These are phyloP conservation scores for Smithornis capensis DNA, from an alignment of 2,113 vertebrate species.

Conservation along the genomic window DNA sequence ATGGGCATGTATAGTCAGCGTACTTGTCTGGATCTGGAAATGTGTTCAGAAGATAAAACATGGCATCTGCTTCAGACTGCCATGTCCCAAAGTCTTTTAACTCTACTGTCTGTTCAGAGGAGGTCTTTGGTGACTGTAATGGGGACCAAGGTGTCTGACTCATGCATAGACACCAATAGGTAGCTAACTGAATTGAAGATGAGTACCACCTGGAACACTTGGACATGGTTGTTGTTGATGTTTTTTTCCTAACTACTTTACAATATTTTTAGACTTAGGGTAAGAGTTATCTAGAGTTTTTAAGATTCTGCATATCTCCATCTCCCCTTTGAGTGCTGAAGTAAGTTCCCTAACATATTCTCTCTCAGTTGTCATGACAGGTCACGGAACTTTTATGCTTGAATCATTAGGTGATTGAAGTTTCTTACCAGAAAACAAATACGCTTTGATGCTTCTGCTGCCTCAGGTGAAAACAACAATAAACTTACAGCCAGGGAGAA, in stretches of 20 bases:
- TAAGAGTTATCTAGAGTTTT: background rate
- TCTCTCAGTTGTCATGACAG: background rate
- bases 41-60: background rate
- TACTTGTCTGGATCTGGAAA: background rate
- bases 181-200: background rate
- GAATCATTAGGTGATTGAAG: background rate
- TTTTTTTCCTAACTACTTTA: background rate
- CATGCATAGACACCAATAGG: background rate
- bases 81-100: background rate
- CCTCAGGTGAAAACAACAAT: background rate
- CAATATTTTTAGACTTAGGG: background rate
- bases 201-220: background rate
- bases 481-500: background rate
- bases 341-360: background rate
- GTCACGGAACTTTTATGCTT: background rate
- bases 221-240: background rate
- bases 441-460: background rate
- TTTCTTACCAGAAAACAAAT: background rate
- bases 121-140: background rate
- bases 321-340: background rate
- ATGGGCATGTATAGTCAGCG: background rate
- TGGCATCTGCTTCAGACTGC: background rate
- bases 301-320: background rate
- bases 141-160: background rate
- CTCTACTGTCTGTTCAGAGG: background rate